Evolutionary conservation across 37 sponge, comb jelly and placozoan genomes (phyloP).

Genomic region (Ianthella basta): DNA sequence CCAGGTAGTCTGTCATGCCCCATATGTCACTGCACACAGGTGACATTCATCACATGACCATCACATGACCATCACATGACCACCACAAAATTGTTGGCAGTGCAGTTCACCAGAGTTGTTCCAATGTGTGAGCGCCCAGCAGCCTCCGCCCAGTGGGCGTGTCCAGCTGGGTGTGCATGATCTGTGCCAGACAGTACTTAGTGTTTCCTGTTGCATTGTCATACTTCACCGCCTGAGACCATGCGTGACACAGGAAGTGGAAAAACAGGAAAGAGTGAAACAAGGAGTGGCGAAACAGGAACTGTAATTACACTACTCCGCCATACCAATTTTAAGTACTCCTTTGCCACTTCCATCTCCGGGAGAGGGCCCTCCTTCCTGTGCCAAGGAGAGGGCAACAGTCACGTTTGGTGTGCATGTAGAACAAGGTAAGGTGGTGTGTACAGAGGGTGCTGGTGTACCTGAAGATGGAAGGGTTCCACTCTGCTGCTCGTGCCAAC

Average conservation of each 20-base stretch:
- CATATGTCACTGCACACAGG: slow-evolving; percentile 12
- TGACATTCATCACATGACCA: neutral
- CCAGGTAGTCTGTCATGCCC: neutral
- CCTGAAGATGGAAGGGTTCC: slow-evolving; percentile 96
- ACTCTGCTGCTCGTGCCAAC: slow-evolving; percentile 94
- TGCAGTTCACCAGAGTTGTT: slow-evolving; percentile 63
- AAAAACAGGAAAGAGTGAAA: neutral
- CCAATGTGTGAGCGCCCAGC: slow-evolving; percentile 46
- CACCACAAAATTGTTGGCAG: no score
- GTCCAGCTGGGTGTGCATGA: slow-evolving; percentile 62
- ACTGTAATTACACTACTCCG: neutral
- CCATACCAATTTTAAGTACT: slow-evolving; percentile 59
- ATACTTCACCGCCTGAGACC: slow-evolving; percentile 50
- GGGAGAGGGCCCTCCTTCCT: slow-evolving; percentile 79
- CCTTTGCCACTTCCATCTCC: slow-evolving; percentile 59
- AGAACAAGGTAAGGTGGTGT: neutral
- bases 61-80: neutral
- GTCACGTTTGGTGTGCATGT: neutral
- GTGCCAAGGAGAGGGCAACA: neutral
- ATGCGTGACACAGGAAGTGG: neutral
- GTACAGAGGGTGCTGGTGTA: slow-evolving; percentile 19
- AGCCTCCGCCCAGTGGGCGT: slow-evolving; percentile 42
- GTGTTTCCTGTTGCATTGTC: slow-evolving; percentile 59
- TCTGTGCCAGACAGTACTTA: slow-evolving; percentile 82
- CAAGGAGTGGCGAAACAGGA: neutral